phyloP scores from a whole-genome alignment of 2,888 invertebrate genomes.

The Chromoteleia sp. region DNA sequence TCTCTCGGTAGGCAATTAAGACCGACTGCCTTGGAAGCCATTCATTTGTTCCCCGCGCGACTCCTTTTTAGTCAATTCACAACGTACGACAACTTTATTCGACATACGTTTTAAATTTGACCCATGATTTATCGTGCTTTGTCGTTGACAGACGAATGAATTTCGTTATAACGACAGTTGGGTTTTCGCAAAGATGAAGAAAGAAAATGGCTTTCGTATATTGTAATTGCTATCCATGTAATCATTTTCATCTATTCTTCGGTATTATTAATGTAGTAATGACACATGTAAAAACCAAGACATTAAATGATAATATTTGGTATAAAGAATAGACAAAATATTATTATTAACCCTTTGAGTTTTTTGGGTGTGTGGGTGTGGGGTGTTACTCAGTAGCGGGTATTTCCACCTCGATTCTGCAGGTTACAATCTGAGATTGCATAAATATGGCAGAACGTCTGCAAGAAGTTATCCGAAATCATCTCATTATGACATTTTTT shows the following conservation, averaged over 20 bases:
- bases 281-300: background rate
- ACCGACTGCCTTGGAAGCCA: conserved; percentile 37
- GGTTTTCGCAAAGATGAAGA: background rate
- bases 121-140: conserved; percentile 21
- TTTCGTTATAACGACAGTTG: background rate
- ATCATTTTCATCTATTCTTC: background rate
- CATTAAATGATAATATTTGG: too few species aligned
- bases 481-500: too few species aligned
- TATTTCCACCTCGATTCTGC: too few species aligned
- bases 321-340: too few species aligned
- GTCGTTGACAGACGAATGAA: background rate
- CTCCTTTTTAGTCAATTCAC: conserved; percentile 33
- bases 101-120: conserved; percentile 38
- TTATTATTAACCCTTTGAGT: too few species aligned
- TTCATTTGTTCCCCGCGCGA: conserved; percentile 47
- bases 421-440: too few species aligned
- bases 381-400: too few species aligned
- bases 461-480: too few species aligned
- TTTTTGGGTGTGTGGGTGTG: too few species aligned
- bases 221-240: conserved; percentile 4
- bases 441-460: too few species aligned
- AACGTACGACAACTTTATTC: conserved; percentile 58
- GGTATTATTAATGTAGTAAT: background rate
- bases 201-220: too few species aligned
- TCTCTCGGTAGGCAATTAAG: conserved; percentile 63